A percentile compares a stretch with the other conserved stretches of the same genome.
phyloP scores from a whole-genome alignment of 2,113 vertebrate genomes.

The Carassius carassius region DNA sequence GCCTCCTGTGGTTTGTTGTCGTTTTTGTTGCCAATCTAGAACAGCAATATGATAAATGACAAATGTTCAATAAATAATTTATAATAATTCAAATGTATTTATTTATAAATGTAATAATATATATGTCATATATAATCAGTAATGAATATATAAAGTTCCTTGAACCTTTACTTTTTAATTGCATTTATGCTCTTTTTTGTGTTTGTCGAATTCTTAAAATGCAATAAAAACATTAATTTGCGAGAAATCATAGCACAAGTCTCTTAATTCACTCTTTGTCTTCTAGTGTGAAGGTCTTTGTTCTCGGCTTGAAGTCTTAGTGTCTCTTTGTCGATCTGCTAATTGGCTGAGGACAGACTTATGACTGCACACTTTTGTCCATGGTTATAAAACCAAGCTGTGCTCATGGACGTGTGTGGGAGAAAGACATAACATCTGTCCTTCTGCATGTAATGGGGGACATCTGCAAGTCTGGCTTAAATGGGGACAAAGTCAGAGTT shows the following conservation, averaged over 20 bases:
- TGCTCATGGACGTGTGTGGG: slow-evolving; percentile 26
- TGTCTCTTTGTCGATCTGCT: slow-evolving; percentile 14
- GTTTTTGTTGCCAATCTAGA: background rate
- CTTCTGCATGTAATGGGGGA: slow-evolving; percentile 11
- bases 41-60: background rate
- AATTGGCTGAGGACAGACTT: slow-evolving; percentile 34
- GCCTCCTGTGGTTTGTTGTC: background rate
- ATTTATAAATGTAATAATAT: background rate
- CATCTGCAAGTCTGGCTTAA: slow-evolving; percentile 40
- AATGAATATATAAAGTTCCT: background rate
- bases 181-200: background rate
- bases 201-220: background rate
- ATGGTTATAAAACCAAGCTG: slow-evolving; percentile 43
- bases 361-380: slow-evolving; percentile 39
- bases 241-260: background rate
- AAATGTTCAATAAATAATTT: background rate
- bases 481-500: slow-evolving; percentile 59
- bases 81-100: background rate
- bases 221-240: slow-evolving; percentile 14
- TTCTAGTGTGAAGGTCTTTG: slow-evolving; percentile 38
- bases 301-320: slow-evolving; percentile 22
- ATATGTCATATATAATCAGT: background rate
- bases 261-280: slow-evolving; percentile 32
- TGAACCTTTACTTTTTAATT: background rate
- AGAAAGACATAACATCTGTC: slow-evolving; percentile 42